Evolutionary conservation across 2,113 vertebrate species (phyloP).

Genomic region (Anarrhichthys ocellatus): DNA sequence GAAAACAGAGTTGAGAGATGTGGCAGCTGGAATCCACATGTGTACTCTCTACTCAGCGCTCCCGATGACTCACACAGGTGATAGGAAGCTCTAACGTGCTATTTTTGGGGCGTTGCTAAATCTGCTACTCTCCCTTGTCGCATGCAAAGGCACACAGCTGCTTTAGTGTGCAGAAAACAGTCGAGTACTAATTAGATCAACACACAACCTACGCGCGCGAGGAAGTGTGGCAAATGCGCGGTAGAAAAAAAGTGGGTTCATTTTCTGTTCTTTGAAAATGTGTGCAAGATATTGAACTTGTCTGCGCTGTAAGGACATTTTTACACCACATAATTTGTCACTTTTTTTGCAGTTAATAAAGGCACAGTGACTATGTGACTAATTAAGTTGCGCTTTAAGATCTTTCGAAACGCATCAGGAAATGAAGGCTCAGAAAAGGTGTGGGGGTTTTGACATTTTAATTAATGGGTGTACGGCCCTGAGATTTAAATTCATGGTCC

Average conservation of each 20-base stretch:
- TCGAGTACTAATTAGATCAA: constrained; percentile 37
- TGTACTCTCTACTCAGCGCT: not conserved
- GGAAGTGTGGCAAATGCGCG: not conserved
- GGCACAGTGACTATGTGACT: not conserved
- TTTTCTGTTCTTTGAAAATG: not conserved
- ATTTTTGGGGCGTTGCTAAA: constrained; percentile 42
- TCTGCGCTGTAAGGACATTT: not conserved
- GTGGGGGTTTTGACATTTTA: constrained; percentile 43
- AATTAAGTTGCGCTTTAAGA: not conserved
- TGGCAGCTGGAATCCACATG: constrained; percentile 9
- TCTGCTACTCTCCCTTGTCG: not conserved
- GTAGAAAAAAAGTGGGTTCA: not conserved
- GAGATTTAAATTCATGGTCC: not conserved
- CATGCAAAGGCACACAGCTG: constrained; percentile 10
- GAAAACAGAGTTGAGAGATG: constrained; percentile 1
- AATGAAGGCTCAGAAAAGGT: not conserved
- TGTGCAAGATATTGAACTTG: not conserved
- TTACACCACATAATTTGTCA: not conserved
- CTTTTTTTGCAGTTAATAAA: not conserved
- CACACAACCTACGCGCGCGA: not conserved
- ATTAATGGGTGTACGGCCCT: constrained; percentile 10
- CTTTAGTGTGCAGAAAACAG: not conserved
- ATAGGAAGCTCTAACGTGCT: constrained; percentile 3
- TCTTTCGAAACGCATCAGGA: not conserved
- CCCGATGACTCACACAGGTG: constrained; percentile 59